Base-by-base conservation (phyloP, 2,113 vertebrate genomes). In the Sylvia atricapilla region DNA sequence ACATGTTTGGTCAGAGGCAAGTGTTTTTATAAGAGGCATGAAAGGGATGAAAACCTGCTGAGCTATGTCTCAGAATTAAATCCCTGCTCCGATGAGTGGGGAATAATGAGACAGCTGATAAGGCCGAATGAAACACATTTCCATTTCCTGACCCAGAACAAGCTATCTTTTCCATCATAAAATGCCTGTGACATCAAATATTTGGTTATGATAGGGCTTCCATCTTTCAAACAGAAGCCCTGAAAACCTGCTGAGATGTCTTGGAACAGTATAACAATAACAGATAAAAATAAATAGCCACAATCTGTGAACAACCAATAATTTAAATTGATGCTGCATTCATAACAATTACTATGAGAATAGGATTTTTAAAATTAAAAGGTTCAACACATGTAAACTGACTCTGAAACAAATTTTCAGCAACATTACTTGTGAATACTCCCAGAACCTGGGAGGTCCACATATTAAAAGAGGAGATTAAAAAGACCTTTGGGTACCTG, bases 61-160 rank as follows among this genome's bases (percentile, higher is more conserved):
- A 95, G 23, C 18, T 84, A 23, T 18, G 73, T 84, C 75, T 90
- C 76, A 91, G 85, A 95, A 89, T 68, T 94, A 95, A 97, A 92
- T 93, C 94, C 60, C 70, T 93, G 31, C 59, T 88, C 69, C 84
- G 81, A 90, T 82, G 78, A 96, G 74, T 60, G 59, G 35, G 6
- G 16, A 93, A 83, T 90, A 95, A 95, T 91, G 70, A 96, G 50
- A 89, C 27, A 64, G 31, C 88, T 76, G 89, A 93, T 41, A 92
- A 87, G 63, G 76, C 10, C 23, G 43, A 82, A 73, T 55, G 44
- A 92, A 89, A 89, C 62, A 47, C 5, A 55, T 70, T 96, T 96
- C 72, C 31, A 59, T 66, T 94, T 94, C 73, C 14, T 56, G 85
- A 82, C 37, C 27, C 68, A n/a, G 70, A 87, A 67, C 35, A 84